Conservation (phyloP, 2,113 vertebrate genomes). For the Saccopteryx bilineata region DNA sequence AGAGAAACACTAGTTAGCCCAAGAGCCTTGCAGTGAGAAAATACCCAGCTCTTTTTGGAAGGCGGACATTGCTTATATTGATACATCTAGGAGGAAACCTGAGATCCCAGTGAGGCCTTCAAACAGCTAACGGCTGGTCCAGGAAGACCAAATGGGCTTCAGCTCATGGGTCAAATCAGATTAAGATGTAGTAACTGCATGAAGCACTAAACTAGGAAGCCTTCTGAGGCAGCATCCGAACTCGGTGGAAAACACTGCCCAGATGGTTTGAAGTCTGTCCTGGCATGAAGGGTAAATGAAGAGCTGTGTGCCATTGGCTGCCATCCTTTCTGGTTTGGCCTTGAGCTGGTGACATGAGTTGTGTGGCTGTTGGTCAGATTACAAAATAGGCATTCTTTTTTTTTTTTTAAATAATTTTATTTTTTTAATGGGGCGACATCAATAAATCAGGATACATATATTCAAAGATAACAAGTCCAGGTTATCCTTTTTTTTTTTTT, state of each 20-base stretch:
- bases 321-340: background rate
- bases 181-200: background rate
- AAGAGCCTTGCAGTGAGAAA: background rate
- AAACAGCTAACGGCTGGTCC: background rate
- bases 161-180: background rate
- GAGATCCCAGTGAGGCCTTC: background rate
- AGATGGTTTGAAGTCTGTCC: background rate
- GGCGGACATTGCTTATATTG: background rate
- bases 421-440: too few species aligned
- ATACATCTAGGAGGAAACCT: background rate
- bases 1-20: background rate
- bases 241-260: background rate
- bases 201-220: background rate
- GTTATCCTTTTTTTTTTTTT: too few species aligned
- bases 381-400: background rate
- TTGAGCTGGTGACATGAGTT: background rate
- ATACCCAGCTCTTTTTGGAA: background rate
- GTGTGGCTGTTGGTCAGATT: accelerated
- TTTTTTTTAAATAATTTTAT: too few species aligned
- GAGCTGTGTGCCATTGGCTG: background rate
- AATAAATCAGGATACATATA: too few species aligned
- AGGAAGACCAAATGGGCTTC: background rate
- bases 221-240: too few species aligned
- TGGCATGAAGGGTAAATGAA: accelerated
- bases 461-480: too few species aligned